Conservation (phyloP, 1,140 invertebrate genomes). For the Listronotus bonariensis region DNA sequence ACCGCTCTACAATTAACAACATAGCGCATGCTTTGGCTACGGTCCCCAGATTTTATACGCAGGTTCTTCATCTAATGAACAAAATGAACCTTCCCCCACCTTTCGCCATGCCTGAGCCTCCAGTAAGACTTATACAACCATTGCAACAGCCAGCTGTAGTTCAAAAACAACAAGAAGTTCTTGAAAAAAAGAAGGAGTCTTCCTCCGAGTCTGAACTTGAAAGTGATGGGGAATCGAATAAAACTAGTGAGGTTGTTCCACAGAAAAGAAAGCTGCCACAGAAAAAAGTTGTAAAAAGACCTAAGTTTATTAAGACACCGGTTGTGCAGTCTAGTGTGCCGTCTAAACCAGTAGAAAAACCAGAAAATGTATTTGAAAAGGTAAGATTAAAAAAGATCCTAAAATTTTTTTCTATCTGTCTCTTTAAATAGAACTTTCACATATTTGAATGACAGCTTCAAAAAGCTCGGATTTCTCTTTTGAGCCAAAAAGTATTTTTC, state of each 20-base stretch:
- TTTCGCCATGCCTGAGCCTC: slow-evolving; percentile 66
- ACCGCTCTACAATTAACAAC: slow-evolving; percentile 72
- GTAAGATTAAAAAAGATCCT: slow-evolving; percentile 19
- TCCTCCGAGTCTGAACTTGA: slow-evolving; percentile 79
- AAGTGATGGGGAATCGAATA: slow-evolving; percentile 63
- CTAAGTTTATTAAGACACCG: slow-evolving; percentile 64
- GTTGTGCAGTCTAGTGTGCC: slow-evolving; percentile 43
- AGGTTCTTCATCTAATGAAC: slow-evolving; percentile 91
- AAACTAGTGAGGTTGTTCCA: slow-evolving; percentile 57
- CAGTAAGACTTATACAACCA: slow-evolving; percentile 30
- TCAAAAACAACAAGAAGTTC: slow-evolving; percentile 17
- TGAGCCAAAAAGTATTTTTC: too few relatives aligned
- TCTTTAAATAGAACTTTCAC: too few relatives aligned
- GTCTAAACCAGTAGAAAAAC: slow-evolving; percentile 58
- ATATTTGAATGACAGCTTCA: too few relatives aligned
- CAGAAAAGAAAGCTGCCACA: slow-evolving; percentile 64
- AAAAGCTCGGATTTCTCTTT: too few relatives aligned
- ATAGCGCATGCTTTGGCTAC: slow-evolving; percentile 76
- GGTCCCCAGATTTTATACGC: slow-evolving; percentile 83
- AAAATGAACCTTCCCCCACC: slow-evolving; percentile 90
- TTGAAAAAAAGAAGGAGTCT: slow-evolving; percentile 34
- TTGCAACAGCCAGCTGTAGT: slow-evolving; percentile 26
- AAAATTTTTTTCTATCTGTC: neutral
- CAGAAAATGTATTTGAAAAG: slow-evolving; percentile 71
- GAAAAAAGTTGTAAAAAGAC: slow-evolving; percentile 65